Conservation (phyloP, 2,113 vertebrate genomes). For the Laticauda colubrina region DNA sequence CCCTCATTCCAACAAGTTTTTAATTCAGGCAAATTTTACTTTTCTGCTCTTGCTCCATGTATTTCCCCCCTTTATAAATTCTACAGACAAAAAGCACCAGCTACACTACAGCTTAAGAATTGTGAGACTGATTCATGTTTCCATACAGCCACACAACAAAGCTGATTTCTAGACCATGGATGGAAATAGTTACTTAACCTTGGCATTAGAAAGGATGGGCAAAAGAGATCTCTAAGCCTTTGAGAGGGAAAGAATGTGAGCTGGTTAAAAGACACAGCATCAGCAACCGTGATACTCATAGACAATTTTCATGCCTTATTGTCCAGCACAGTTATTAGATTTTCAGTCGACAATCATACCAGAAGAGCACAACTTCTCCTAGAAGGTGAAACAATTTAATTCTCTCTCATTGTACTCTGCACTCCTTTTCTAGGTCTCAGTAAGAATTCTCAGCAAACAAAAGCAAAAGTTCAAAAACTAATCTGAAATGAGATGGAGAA, state of each 20-base stretch:
- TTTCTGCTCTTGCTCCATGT: background rate
- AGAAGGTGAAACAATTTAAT: conserved; percentile 33
- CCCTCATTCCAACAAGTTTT: background rate
- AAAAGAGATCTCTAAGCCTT: conserved; percentile 21
- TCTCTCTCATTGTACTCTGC: background rate
- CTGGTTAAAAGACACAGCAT: background rate
- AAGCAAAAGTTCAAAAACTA: background rate
- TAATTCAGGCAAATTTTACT: background rate
- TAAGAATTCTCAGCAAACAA: conserved; percentile 16
- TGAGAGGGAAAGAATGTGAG: conserved; percentile 6
- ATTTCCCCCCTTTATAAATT: background rate
- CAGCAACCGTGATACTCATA: background rate
- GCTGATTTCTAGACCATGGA: background rate
- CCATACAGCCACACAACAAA: conserved; percentile 2
- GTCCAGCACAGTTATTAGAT: conserved; percentile 42
- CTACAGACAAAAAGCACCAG: conserved; percentile 1
- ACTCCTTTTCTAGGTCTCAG: background rate
- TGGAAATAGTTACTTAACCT: background rate
- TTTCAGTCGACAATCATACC: conserved; percentile 45
- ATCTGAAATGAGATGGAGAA: background rate
- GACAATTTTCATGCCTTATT: conserved; percentile 50
- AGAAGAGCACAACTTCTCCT: conserved; percentile 40
- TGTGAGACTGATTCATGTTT: conserved; percentile 19
- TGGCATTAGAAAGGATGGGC: conserved; percentile 10
- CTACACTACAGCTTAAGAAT: background rate